phyloP scores from a whole-genome alignment of 2,888 invertebrate species.

The Resseliella maxima region DNA sequence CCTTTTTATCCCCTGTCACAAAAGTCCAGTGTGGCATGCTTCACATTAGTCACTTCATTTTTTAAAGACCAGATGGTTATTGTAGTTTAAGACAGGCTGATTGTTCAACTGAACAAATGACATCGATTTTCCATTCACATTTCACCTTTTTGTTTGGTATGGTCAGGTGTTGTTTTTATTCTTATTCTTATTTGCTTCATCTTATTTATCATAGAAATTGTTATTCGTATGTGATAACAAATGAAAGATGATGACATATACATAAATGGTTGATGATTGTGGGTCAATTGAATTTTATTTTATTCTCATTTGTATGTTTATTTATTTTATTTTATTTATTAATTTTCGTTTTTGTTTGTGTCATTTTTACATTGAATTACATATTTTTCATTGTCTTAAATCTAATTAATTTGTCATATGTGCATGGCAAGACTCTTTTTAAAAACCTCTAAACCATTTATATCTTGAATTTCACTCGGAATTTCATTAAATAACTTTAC shows the following conservation, averaged over 20 bases:
- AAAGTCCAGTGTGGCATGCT: too few species aligned
- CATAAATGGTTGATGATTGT: constrained; percentile 10
- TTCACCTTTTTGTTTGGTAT: background rate
- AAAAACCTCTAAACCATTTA: too few species aligned
- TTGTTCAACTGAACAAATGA: background rate
- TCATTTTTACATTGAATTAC: background rate
- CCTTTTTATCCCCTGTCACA: too few species aligned
- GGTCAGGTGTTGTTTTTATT: background rate
- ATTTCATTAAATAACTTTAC: too few species aligned
- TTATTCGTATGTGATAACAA: background rate
- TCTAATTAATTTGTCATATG: too few species aligned
- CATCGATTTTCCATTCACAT: constrained; percentile 34
- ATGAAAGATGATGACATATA: constrained; percentile 45
- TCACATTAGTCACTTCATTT: background rate
- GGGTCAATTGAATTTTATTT: constrained; percentile 33
- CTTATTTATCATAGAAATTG: constrained; percentile 37
- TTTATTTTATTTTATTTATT: too few species aligned
- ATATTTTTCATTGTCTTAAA: too few species aligned
- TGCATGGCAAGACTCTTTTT: too few species aligned
- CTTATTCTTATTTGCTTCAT: background rate
- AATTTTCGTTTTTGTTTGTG: background rate
- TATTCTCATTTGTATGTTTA: background rate
- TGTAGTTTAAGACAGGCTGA: background rate
- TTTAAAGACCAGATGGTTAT: background rate
- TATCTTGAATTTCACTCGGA: too few species aligned